Conservation (phyloP, 2,888 invertebrate species). For the Hydrotaea diabolus region DNA sequence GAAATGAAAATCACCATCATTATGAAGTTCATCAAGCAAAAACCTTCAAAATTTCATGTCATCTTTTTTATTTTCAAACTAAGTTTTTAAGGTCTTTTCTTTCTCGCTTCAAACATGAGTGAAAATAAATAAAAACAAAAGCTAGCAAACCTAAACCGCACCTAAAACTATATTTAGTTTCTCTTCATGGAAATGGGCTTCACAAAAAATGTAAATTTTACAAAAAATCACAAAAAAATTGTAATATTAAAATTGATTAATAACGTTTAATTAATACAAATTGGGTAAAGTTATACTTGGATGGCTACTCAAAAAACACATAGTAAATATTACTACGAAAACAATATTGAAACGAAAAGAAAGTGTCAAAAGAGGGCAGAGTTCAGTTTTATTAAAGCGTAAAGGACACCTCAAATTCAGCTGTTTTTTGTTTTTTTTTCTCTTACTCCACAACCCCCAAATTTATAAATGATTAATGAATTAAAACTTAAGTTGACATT, state of each 20-base stretch:
- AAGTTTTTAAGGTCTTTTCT: neutral
- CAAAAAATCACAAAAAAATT: neutral
- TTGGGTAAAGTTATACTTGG: neutral
- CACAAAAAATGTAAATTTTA: slow-evolving; percentile 6
- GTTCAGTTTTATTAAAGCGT: too few relatives aligned
- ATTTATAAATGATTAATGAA: slow-evolving; percentile 32
- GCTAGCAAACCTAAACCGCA: slow-evolving; percentile 31
- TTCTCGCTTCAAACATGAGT: slow-evolving; percentile 7
- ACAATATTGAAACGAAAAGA: neutral
- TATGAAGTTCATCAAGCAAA: neutral
- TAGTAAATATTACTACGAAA: neutral
- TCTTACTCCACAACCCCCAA: too few relatives aligned
- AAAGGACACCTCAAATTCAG: neutral
- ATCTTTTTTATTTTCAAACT: slow-evolving; percentile 20
- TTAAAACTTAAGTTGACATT: slow-evolving; percentile 44
- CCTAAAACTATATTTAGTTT: slow-evolving; percentile 45
- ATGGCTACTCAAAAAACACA: too few relatives aligned
- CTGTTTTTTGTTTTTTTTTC: neutral
- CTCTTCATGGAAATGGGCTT: slow-evolving; percentile 8
- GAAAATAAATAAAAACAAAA: slow-evolving; percentile 41
- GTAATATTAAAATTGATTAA: slow-evolving; percentile 30
- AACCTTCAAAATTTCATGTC: slow-evolving; percentile 51
- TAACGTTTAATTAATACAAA: slow-evolving; percentile 37
- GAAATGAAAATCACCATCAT: slow-evolving; percentile 18
- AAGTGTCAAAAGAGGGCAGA: neutral